These are phyloP conservation scores for Platorchestia sp. DNA, from an alignment of 1,140 invertebrate species.

Conservation along the genomic window DNA sequence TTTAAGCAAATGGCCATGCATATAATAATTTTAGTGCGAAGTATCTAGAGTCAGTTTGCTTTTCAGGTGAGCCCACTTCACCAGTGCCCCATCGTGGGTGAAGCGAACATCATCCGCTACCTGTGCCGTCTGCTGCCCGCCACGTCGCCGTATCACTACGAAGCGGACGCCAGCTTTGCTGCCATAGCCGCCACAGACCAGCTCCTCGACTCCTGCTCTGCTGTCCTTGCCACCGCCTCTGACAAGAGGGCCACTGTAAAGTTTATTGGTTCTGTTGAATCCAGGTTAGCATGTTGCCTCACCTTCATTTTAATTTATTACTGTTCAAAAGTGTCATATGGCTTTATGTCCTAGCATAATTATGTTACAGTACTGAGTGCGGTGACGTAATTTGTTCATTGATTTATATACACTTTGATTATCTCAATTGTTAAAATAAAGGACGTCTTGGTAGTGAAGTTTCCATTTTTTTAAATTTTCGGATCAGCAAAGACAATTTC, in stretches of 20 bases:
- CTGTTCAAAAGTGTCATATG: neutral
- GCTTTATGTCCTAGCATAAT: neutral
- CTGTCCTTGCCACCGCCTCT: neutral
- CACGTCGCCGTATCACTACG: constrained; percentile 69
- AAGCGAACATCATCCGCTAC: constrained; percentile 76
- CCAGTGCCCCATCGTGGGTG: constrained; percentile 73
- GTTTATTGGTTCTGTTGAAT: neutral
- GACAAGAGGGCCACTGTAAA: neutral
- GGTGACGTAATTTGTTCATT: neutral
- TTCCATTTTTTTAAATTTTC: too few species aligned
- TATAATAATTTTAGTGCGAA: neutral
- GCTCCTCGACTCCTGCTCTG: constrained; percentile 71
- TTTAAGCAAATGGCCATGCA: too few species aligned
- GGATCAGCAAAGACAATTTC: too few species aligned
- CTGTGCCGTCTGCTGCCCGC: constrained; percentile 73
- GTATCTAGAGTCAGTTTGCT: neutral
- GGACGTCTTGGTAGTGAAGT: too few species aligned
- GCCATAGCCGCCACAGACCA: constrained; percentile 76
- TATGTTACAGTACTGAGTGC: neutral
- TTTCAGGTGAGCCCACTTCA: constrained; percentile 71
- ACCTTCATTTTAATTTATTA: neutral
- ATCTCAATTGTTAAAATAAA: too few species aligned
- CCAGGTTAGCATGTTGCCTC: neutral
- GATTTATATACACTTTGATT: too few species aligned
- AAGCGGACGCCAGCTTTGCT: constrained; percentile 69